phyloP scores from a whole-genome alignment of 2,797 vertebrate genomes.

The Protonibea diacanthus region DNA sequence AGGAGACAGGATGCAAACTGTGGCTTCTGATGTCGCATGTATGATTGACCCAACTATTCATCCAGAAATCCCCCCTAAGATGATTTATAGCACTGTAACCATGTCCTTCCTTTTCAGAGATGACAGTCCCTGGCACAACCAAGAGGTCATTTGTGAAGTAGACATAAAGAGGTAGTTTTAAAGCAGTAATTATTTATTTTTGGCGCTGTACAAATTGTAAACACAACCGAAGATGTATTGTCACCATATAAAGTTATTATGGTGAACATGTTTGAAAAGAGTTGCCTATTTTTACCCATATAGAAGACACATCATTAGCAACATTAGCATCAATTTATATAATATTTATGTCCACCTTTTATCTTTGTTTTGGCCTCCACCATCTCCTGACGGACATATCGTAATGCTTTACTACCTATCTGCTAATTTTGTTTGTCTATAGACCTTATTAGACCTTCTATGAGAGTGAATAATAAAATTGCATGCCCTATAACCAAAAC shows the following conservation, averaged over 20 bases:
- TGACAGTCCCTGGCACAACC: neutral
- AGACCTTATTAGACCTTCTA: neutral
- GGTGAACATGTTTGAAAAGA: neutral
- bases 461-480: neutral
- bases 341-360: neutral
- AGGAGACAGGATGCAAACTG: constrained; percentile 7
- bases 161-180: neutral
- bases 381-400: neutral
- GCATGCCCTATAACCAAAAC: neutral
- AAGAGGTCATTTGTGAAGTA: constrained; percentile 5
- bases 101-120: neutral
- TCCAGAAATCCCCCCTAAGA: neutral
- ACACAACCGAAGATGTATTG: neutral
- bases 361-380: constrained; percentile 6
- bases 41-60: constrained; percentile 5
- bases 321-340: neutral
- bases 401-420: no score
- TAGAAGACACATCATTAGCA: neutral
- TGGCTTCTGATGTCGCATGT: neutral
- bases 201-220: neutral
- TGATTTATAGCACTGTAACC: neutral
- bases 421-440: neutral
- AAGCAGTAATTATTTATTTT: neutral
- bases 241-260: neutral
- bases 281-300: neutral